These are phyloP conservation scores for Globodera ellingtonae DNA, from an alignment of 1,140 invertebrate species.

Conservation along the genomic window DNA sequence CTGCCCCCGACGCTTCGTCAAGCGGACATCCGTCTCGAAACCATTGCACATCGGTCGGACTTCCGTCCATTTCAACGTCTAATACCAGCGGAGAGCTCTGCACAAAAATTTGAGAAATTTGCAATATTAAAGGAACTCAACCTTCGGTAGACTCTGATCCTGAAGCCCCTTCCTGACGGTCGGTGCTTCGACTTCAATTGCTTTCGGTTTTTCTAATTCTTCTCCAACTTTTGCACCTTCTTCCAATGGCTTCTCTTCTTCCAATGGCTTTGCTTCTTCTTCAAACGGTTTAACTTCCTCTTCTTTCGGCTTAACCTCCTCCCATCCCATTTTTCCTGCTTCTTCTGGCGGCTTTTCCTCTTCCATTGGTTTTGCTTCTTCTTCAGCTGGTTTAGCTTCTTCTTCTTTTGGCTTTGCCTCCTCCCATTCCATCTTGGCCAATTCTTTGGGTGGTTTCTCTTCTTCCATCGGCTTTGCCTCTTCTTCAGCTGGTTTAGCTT, in stretches of 20 bases:
- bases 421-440: too few relatives aligned
- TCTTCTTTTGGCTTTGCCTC: too few relatives aligned
- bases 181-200: slow-evolving; percentile 75
- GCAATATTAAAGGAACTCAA: slow-evolving; percentile 52
- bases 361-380: background rate
- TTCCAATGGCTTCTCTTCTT: background rate
- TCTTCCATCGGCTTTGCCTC: too few relatives aligned
- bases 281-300: background rate
- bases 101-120: background rate
- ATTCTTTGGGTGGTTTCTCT: too few relatives aligned
- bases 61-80: slow-evolving; percentile 62
- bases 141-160: slow-evolving; percentile 74
- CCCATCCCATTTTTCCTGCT: background rate
- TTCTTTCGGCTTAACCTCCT: background rate
- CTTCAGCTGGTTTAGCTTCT: background rate
- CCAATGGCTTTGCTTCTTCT: background rate
- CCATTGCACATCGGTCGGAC: slow-evolving; percentile 61
- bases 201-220: background rate
- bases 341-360: background rate
- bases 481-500: background rate
- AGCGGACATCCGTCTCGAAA: slow-evolving; percentile 59
- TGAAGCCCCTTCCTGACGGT: slow-evolving; percentile 80
- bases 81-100: slow-evolving; percentile 51
- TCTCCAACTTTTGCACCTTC: background rate
- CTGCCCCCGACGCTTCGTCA: slow-evolving; percentile 23